Evolutionary conservation across 2,888 invertebrate species (phyloP).

Genomic region (Seladonia tumulorum): DNA sequence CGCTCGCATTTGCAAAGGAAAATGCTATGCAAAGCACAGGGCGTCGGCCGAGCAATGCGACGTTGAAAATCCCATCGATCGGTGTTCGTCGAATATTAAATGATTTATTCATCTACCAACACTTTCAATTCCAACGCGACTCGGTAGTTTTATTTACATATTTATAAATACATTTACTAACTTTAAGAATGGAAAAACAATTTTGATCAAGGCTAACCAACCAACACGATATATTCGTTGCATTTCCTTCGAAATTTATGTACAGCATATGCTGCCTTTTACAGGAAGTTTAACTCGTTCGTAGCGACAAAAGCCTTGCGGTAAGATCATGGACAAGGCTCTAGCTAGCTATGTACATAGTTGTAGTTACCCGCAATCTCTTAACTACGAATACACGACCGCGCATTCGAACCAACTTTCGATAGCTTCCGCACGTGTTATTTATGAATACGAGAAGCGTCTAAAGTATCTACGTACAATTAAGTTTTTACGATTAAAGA

Average conservation of each 20-base stretch:
- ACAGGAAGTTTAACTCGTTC: slow-evolving; percentile 39
- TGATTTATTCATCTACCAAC: not conserved
- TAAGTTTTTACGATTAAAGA: not conserved
- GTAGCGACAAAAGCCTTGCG: not conserved
- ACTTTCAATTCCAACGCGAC: not conserved
- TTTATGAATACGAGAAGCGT: not conserved
- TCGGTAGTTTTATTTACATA: not conserved
- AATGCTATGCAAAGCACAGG: slow-evolving; percentile 45
- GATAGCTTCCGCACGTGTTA: slow-evolving; percentile 5
- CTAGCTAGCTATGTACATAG: not conserved
- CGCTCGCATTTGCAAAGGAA: slow-evolving; percentile 63
- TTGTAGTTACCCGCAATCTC: slow-evolving; percentile 35
- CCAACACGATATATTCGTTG: slow-evolving; percentile 15
- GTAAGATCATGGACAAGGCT: slow-evolving; percentile 60
- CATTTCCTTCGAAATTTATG: slow-evolving; percentile 37
- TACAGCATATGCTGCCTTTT: slow-evolving; percentile 20
- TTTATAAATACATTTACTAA: not conserved
- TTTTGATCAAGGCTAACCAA: slow-evolving; percentile 13
- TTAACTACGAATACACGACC: slow-evolving; percentile 46
- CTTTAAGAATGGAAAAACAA: not conserved
- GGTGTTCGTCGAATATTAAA: not conserved
- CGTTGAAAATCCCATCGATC: slow-evolving; percentile 10
- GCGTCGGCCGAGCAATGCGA: slow-evolving; percentile 34
- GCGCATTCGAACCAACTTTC: slow-evolving; percentile 11
- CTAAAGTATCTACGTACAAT: not conserved